Evolutionary conservation across 2,113 vertebrate genomes (phyloP), one percentile per base, ranked within the genome.

Genomic region (Chamaetylas fuelleborni): DNA sequence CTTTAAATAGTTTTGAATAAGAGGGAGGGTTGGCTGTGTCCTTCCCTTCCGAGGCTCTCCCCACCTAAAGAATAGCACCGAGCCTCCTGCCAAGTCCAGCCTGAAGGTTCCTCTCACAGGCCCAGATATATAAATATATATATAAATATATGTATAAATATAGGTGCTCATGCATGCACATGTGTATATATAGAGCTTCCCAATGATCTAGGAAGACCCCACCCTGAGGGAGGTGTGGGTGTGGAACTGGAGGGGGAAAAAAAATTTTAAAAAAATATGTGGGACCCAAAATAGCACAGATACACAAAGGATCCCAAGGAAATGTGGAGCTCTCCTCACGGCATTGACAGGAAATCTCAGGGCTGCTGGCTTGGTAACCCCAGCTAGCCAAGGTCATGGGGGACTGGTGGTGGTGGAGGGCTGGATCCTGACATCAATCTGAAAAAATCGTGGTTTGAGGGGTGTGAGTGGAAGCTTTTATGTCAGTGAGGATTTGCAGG

Each of bases 281-380:
- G 53, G 71, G 76, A 84, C 72, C 64, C 8, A 5, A 95, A 96
- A 97, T 96, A 96, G 93, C 86, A 45, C 16, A 0, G 1, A 50
- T 47, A 81, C 62, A 97, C 93, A 96, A 97, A 96, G 86, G 86
- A 94, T 81, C 33, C 53, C 93, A 81, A 93, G 95, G 96, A 96
- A 97, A 92, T 9, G 38, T 36, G 50, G 54, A 95, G 77, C 29
- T 54, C 91, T 96, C 81, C 73, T 90, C 12, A 5, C 5, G 2
- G 62, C 17, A 2, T 34, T 57, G 17, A 80, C 88, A 94, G 95
- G 93, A 97, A 95, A 86, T 43, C 66, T 91, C 82, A 0, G 0
- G 85, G 85, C 79, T 90, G 69, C 85, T 86, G 90, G 88, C 57
- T 90, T 2, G 0, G 40, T 88, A 84, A 94, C 92, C 84, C 20